Conservation (phyloP, 2,888 invertebrate species). For the Lasioglossum marginatum region DNA sequence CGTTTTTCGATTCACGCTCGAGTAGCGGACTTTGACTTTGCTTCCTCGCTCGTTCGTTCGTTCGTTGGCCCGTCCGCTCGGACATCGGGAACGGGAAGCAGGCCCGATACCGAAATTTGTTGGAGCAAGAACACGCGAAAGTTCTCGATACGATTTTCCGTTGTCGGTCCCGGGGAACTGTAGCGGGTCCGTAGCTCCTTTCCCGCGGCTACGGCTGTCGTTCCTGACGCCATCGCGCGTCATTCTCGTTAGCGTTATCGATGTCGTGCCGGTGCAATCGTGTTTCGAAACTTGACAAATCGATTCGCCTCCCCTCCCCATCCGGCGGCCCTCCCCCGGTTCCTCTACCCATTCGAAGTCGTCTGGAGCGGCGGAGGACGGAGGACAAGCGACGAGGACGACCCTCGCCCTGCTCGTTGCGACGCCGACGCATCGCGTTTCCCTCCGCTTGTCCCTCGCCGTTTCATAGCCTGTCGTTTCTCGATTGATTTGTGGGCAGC, state of each 20-base stretch:
- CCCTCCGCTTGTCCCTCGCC: background rate
- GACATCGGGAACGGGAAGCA: background rate
- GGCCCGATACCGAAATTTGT: constrained; percentile 2
- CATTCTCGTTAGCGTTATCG: constrained; percentile 64
- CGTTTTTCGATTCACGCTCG: constrained; percentile 53
- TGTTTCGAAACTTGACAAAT: constrained; percentile 57
- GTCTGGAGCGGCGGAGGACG: background rate
- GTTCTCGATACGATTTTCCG: constrained; percentile 1
- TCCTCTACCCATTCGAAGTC: constrained; percentile 6
- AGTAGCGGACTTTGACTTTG: background rate
- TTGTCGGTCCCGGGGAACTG: background rate
- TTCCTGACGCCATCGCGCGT: constrained; percentile 47
- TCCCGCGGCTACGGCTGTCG: constrained; percentile 40
- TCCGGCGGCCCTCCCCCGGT: background rate
- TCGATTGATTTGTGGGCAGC: constrained; percentile 80
- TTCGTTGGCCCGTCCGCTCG: background rate
- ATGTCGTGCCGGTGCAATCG: constrained; percentile 35
- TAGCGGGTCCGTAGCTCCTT: background rate
- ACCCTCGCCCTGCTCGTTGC: background rate
- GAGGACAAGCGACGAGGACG: constrained; percentile 7
- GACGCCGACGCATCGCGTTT: constrained; percentile 9
- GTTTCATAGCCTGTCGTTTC: constrained; percentile 44
- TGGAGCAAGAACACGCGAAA: background rate
- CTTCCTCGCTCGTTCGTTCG: background rate
- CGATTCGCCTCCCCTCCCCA: constrained; percentile 20